Base-by-base conservation (phyloP, 2,888 invertebrate species). In the Blastobasis adustella region DNA sequence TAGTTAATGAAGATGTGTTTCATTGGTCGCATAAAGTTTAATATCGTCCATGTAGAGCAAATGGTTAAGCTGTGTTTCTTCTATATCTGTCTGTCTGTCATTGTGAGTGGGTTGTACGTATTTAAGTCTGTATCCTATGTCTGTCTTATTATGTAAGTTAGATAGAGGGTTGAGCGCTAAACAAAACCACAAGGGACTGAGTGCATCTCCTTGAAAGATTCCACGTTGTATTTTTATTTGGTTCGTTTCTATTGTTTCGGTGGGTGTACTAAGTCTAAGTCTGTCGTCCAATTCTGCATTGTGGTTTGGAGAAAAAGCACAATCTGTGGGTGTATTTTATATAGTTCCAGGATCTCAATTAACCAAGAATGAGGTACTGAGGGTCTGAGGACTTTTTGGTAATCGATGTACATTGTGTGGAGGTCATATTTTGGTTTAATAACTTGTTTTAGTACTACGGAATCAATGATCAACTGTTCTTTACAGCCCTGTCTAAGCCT, bases 361-460 rank as follows among this genome's bases (percentile, higher is more conserved):
- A 62, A 53, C 61, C 63, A 63, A 6, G 49, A 47, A 39, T 65
- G 65, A 1, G 62, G 63, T 4, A 61, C 60, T 0, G 55, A 55
- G 47, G n/a, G n/a, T n/a, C 63, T 62, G 50, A 51, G 63, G 4
- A 62, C 65, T 47, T 63, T 63, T 47, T 54, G 37, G 40, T 62
- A 65, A 41, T 63, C 62, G 0, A 61, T 58, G 45, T 55, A 65
- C 56, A 57, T 58, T 6, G 54, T 53, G 23, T 50, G 44, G 37
- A 62, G 46, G 41, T 59, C 51, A 44, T 42, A 42, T 44, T 55
- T 58, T 6, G 42, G 52, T 5, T 23, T 50, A 0, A 40, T 4
- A 1, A 49, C 58, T 10, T 57, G 51, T 45, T 53, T 58, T 1
- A 51, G 7, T 36, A 50, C 45, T 10, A 53, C 45, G n/a, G 58